A percentile compares a stretch with the other conserved stretches of the same genome.
Evolutionary conservation across 2,113 vertebrate genomes (phyloP).

Genomic region (Leiothrix lutea): DNA sequence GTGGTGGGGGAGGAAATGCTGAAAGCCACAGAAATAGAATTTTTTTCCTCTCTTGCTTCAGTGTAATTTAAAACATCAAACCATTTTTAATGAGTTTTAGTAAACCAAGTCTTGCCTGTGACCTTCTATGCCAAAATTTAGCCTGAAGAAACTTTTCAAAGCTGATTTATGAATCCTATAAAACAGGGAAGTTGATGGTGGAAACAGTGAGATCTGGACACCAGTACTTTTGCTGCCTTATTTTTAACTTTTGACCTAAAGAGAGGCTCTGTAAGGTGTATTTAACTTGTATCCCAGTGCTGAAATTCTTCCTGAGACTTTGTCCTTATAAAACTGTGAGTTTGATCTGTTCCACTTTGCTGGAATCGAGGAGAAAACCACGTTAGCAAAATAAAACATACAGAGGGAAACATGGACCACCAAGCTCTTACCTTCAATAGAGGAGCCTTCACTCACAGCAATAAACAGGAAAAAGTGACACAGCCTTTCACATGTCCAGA

Average conservation of each 20-base stretch:
- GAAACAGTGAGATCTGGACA: background rate
- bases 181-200: background rate
- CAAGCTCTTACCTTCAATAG: background rate
- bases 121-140: constrained; percentile 40
- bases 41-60: constrained; percentile 39
- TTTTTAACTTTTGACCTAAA: background rate
- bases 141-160: constrained; percentile 22
- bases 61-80: constrained; percentile 63
- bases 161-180: constrained; percentile 24
- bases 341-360: background rate
- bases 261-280: background rate
- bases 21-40: constrained; percentile 37
- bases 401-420: background rate
- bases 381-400: background rate
- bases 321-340: background rate
- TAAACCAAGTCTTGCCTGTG: constrained; percentile 31
- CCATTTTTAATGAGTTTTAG: constrained; percentile 46
- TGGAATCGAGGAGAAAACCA: background rate
- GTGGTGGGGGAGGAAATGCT: background rate
- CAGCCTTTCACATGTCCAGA: too few relatives aligned
- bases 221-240: background rate
- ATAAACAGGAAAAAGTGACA: background rate
- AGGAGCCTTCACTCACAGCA: background rate
- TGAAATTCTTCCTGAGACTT: background rate
- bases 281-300: background rate